Base-by-base conservation (phyloP, 2,888 invertebrate genomes). In the Leistus spinibarbis region DNA sequence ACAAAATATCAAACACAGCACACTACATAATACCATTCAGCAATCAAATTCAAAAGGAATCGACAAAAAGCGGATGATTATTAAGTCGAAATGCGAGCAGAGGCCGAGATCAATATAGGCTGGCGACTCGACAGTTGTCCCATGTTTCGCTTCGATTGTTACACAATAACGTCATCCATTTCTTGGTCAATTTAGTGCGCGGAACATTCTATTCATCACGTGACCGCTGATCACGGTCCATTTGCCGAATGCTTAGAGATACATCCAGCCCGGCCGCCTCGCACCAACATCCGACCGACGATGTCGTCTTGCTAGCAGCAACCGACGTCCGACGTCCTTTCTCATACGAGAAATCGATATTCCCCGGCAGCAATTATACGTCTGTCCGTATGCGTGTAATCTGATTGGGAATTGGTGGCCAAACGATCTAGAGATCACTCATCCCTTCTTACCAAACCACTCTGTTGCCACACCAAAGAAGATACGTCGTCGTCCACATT, bases 121-220 rank as follows among this genome's bases (percentile, higher is more conserved):
- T 16, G 56, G 17, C 16, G 24, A 10, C 16, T 65, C n/a, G 65
- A 17, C 66, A 66, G 66, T 66, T 66, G 66, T 66, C 53, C 17
- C 54, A 53, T 66, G 66, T 66, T 4, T 54, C 66, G 54, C 53
- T 66, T 53, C 23, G 24, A 53, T 66, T 40, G 54, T 22, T 53
- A 24, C 66, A 66, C 66, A 66, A 66, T 66, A 66, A 66, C 66
- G 27, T 54, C 66, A 66, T 66, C 54, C 40, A 66, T 66, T 66
- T 54, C 66, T 66, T 66, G 66, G 66, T 66, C 66, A 66, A 66
- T 66, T 66, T 40, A 54, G 66, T 66, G n/a, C 54, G 17, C 54
- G 64, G 19, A 53, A 53, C 66, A 54, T 66, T 66, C 66, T 66
- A 66, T 66, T 66, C 66, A 66, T 66, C 66, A 66, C 66, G 66